These are phyloP conservation scores for Poecilobothrus nobilitatus DNA, from an alignment of 2,888 invertebrate genomes.

Conservation along the genomic window DNA sequence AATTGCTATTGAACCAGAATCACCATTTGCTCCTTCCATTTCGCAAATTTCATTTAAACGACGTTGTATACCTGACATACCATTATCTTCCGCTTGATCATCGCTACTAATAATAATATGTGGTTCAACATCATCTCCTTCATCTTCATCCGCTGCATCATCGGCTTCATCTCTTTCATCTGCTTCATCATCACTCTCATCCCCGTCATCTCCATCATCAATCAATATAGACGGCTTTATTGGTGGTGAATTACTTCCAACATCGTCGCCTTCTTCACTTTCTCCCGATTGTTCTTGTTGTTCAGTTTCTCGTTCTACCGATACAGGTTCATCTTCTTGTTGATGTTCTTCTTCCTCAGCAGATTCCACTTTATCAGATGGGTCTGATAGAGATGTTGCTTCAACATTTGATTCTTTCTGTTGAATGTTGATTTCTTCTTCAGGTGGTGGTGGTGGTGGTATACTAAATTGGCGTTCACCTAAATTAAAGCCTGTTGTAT, in stretches of 20 bases:
- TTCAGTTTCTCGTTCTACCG: not conserved
- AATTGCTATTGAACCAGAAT: conserved; percentile 16
- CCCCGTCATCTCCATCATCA: conserved; percentile 12
- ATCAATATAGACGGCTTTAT: conserved; percentile 25
- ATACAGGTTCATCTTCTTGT: conserved; percentile 16
- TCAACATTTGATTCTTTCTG: not conserved
- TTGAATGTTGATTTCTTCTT: not conserved
- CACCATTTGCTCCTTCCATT: conserved; percentile 12
- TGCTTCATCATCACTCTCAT: conserved; percentile 12
- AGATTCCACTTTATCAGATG: not conserved
- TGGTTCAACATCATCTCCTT: conserved; percentile 15
- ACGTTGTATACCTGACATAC: not conserved
- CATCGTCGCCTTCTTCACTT: conserved; percentile 28
- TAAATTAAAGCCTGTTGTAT: not conserved
- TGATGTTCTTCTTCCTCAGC: not conserved
- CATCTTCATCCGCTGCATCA: not conserved
- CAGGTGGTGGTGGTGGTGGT: not conserved
- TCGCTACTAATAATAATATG: conserved; percentile 22
- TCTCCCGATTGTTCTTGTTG: conserved; percentile 26
- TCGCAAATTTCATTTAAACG: not conserved
- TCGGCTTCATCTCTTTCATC: conserved; percentile 7
- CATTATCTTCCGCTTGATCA: conserved; percentile 8
- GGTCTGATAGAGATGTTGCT: not conserved
- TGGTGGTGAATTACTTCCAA: conserved; percentile 12
- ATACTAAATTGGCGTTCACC: not conserved